phyloP scores from a whole-genome alignment of 2,888 invertebrate genomes.

The Electrophaes corylata region DNA sequence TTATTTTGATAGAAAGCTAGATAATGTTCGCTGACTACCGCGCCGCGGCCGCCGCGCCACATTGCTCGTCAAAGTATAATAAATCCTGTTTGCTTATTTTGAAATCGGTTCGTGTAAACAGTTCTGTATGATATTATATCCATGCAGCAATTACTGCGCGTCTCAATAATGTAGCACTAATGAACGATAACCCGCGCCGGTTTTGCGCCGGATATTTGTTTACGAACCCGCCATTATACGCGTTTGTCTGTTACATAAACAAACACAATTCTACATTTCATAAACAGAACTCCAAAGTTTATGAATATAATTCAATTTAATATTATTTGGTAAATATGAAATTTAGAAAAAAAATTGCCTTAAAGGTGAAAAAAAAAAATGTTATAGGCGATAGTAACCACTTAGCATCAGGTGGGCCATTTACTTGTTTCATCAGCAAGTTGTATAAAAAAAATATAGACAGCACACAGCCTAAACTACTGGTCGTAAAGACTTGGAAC shows the following conservation, averaged over 20 bases:
- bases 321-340: conserved; percentile 1
- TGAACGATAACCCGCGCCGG: conserved; percentile 63
- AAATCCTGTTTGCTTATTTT: background rate
- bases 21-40: too few species aligned
- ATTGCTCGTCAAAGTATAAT: too few species aligned
- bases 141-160: conserved; percentile 72
- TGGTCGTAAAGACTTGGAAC: too few species aligned
- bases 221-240: conserved; percentile 21
- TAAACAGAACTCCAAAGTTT: conserved; percentile 13
- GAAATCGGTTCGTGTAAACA: conserved; percentile 53
- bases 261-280: conserved; percentile 15
- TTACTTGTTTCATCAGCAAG: too few species aligned
- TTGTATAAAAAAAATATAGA: too few species aligned
- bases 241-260: conserved; percentile 20
- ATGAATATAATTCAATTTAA: conserved; percentile 18
- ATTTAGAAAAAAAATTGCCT: background rate
- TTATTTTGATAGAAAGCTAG: too few species aligned
- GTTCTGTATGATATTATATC: conserved; percentile 49
- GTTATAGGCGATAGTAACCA: too few species aligned
- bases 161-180: conserved; percentile 74
- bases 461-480: too few species aligned
- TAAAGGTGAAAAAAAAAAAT: too few species aligned
- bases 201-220: conserved; percentile 41
- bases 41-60: too few species aligned
- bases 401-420: too few species aligned